Evolutionary conservation across 2,113 vertebrate species (phyloP).

Genomic region (Cyprinodon variegatus): DNA sequence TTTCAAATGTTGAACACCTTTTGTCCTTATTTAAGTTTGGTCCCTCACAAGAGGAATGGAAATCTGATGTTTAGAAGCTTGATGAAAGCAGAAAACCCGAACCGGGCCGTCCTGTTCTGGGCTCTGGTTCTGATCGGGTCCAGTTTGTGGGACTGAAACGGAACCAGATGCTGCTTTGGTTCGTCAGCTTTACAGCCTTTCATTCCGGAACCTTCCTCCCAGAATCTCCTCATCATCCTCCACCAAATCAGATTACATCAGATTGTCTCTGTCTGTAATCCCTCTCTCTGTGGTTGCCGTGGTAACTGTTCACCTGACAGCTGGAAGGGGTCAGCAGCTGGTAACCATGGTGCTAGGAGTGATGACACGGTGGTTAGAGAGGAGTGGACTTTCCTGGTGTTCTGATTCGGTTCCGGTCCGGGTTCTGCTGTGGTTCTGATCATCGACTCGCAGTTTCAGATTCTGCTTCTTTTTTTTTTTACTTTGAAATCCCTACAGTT

Average conservation of each 20-base stretch:
- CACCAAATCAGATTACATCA: slow-evolving; percentile 43
- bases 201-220: not conserved
- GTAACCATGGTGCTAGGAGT: not conserved
- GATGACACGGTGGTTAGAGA: not conserved
- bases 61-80: no score
- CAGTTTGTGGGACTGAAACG: not conserved
- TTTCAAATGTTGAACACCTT: no score
- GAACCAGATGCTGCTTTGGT: not conserved
- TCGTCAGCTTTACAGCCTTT: not conserved
- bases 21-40: no score
- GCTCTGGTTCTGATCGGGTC: not conserved
- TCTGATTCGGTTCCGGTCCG: not conserved
- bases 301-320: slow-evolving; percentile 43
- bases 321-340: slow-evolving; percentile 35
- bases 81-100: no score
- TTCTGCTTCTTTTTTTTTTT: no score
- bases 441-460: no score
- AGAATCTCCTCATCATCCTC: not conserved
- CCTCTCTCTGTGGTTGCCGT: slow-evolving; percentile 16
- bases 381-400: not conserved
- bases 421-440: no score
- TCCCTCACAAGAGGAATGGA: no score
- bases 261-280: slow-evolving; percentile 42
- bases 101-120: not conserved
- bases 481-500: not conserved